phyloP scores from a whole-genome alignment of 2,797 vertebrate species.

The Acanthopagrus latus region DNA sequence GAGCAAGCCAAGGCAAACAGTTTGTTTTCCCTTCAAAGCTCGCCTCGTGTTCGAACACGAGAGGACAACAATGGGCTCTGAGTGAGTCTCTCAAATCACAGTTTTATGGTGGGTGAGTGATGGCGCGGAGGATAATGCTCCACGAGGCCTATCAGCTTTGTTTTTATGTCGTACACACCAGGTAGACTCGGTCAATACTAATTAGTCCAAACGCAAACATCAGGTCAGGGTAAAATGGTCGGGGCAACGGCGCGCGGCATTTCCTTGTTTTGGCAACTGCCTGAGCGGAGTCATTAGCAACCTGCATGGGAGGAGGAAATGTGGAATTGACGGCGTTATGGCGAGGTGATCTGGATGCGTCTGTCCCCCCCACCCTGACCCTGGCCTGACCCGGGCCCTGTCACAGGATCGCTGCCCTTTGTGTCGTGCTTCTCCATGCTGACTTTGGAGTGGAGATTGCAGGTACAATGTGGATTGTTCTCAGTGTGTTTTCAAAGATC shows the following conservation, averaged over 20 bases:
- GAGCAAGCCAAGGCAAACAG: slow-evolving; percentile 78
- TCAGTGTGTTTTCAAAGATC: slow-evolving; percentile 86
- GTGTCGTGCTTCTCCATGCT: slow-evolving; percentile 85
- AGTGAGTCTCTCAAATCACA: slow-evolving; percentile 75
- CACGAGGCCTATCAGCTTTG: slow-evolving; percentile 68
- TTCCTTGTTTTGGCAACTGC: slow-evolving; percentile 68
- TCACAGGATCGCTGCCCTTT: slow-evolving; percentile 86
- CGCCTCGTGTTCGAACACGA: slow-evolving; percentile 75
- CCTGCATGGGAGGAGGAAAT: slow-evolving; percentile 57
- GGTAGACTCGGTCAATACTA: slow-evolving; percentile 76
- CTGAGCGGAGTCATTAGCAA: slow-evolving; percentile 62
- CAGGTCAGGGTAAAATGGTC: slow-evolving; percentile 69
- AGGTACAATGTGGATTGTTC: slow-evolving; percentile 93
- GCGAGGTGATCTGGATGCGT: slow-evolving; percentile 46
- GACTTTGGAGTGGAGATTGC: slow-evolving; percentile 92
- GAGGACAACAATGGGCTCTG: slow-evolving; percentile 75
- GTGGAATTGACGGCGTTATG: slow-evolving; percentile 63
- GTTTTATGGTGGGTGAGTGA: slow-evolving; percentile 79
- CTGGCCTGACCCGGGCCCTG: slow-evolving; percentile 84
- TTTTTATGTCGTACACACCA: slow-evolving; percentile 69
- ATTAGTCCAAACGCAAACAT: slow-evolving; percentile 76
- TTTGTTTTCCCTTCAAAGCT: slow-evolving; percentile 79
- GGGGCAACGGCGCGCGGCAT: slow-evolving; percentile 29
- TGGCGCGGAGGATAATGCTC: slow-evolving; percentile 65
- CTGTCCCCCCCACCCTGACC: slow-evolving; percentile 78